These are phyloP conservation scores for Dicranocentrus wangi DNA, from an alignment of 2,888 invertebrate species.

Conservation along the genomic window DNA sequence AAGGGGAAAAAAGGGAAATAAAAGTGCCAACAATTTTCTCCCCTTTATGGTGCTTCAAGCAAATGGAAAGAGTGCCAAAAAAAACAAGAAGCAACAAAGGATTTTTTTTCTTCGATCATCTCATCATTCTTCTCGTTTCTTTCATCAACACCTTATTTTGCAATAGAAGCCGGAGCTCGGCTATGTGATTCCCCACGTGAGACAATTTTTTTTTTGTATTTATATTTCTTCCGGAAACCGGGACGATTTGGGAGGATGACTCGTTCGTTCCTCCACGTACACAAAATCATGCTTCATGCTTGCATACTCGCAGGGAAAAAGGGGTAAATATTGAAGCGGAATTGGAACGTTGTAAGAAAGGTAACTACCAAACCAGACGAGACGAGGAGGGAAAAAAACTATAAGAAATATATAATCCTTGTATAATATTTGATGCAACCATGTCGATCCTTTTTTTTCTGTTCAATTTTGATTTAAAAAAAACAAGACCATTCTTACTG, in stretches of 20 bases:
- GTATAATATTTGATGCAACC: too few relatives aligned
- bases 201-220: too few relatives aligned
- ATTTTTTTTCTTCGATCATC: conserved; percentile 22
- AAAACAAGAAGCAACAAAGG: conserved; percentile 14
- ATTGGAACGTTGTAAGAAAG: not conserved
- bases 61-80: conserved; percentile 3
- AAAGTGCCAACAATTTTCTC: conserved; percentile 26
- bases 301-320: not conserved
- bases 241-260: not conserved
- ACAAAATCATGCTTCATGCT: too few relatives aligned
- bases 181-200: not conserved
- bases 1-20: conserved; percentile 33
- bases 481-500: not conserved
- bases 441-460: too few relatives aligned
- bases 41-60: conserved; percentile 23
- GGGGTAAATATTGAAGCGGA: conserved; percentile 4
- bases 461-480: too few relatives aligned
- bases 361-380: not conserved
- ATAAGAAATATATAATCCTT: too few relatives aligned
- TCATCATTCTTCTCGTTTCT: conserved; percentile 23
- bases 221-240: too few relatives aligned
- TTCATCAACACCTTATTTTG: conserved; percentile 21
- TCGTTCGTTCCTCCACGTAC: not conserved
- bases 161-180: not conserved
- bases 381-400: too few relatives aligned